These are phyloP conservation scores for Psephotus haematonotus DNA, from an alignment of 2,113 vertebrate species.

Conservation along the genomic window DNA sequence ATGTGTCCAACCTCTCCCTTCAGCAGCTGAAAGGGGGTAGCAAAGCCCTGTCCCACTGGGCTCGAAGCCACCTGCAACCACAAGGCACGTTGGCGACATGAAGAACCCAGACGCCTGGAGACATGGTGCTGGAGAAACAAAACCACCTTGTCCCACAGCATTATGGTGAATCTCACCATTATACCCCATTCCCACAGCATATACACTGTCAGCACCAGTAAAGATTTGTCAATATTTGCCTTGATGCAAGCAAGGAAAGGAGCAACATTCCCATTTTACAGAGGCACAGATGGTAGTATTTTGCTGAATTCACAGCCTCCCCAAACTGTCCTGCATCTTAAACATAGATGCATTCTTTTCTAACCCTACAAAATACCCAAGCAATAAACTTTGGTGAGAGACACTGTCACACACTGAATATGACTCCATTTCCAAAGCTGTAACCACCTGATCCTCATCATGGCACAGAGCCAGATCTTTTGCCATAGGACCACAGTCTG, in stretches of 20 bases:
- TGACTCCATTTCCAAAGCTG: neutral
- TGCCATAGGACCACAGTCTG: neutral
- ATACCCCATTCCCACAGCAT: fast-evolving
- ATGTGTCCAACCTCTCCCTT: neutral
- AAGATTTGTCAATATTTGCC: neutral
- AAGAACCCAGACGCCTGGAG: neutral
- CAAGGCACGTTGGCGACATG: fast-evolving
- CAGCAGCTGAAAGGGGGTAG: neutral
- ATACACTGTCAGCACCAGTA: fast-evolving
- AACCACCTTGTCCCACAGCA: neutral
- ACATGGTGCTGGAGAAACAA: neutral
- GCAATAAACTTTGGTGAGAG: neutral
- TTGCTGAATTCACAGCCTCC: neutral
- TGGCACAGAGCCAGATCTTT: neutral
- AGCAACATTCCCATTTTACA: neutral
- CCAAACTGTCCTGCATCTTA: fast-evolving
- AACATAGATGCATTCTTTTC: fast-evolving
- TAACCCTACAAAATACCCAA: neutral
- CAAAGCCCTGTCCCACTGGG: neutral
- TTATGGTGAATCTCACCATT: neutral
- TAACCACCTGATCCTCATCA: fast-evolving
- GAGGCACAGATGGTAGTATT: neutral
- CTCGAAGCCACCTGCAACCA: neutral
- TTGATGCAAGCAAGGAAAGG: fast-evolving
- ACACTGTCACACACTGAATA: neutral